Evolutionary conservation across 2,888 invertebrate species (phyloP).

Genomic region (Agrenia bidenticulata): DNA sequence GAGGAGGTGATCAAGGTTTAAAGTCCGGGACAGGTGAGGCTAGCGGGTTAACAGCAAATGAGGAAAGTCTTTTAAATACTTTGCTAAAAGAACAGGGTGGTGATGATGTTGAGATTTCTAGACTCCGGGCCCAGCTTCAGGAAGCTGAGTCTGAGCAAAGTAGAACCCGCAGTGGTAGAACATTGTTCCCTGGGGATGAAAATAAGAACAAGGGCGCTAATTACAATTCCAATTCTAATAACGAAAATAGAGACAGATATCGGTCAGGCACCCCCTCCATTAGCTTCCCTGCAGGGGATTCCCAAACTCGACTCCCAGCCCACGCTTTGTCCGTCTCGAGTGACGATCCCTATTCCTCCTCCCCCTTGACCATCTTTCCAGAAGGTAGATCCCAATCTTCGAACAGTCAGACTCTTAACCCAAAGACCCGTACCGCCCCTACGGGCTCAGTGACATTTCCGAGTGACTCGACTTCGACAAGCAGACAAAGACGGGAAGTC

Average conservation of each 20-base stretch:
- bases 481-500: slow-evolving; percentile 13
- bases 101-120: slow-evolving; percentile 16
- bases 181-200: slow-evolving; percentile 8
- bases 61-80: slow-evolving; percentile 39
- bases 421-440: slow-evolving; percentile 12
- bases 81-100: slow-evolving; percentile 42
- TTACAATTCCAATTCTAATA: slow-evolving; percentile 1
- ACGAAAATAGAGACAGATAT: slow-evolving; percentile 13
- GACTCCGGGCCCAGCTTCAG: not conserved
- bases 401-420: slow-evolving; percentile 10
- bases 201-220: not conserved
- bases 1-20: too few species aligned
- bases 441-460: slow-evolving; percentile 25
- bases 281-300: slow-evolving; percentile 12
- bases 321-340: slow-evolving; percentile 31
- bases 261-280: slow-evolving; percentile 16
- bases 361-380: slow-evolving; percentile 31
- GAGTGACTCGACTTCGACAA: slow-evolving; percentile 5
- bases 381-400: slow-evolving; percentile 26
- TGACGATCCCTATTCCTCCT: slow-evolving; percentile 15
- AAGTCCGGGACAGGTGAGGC: slow-evolving; percentile 3
- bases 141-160: not conserved
- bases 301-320: slow-evolving; percentile 41
- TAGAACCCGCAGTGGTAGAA: not conserved
- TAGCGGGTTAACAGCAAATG: slow-evolving; percentile 44